phyloP scores from a whole-genome alignment of 2,113 vertebrate genomes.

The Channa maculata region DNA sequence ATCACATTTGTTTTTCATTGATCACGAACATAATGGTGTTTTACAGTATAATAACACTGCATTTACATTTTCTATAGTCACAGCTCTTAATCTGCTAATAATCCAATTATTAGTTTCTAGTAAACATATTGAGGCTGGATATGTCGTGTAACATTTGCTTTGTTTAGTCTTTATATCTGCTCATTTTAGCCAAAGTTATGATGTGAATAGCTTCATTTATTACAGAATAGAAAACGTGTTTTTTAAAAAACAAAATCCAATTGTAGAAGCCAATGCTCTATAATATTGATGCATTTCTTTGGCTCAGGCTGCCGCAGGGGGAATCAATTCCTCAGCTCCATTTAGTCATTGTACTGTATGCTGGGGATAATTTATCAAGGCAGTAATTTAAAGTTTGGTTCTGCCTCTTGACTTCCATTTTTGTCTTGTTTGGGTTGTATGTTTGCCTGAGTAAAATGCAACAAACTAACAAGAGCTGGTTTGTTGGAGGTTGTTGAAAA shows the following conservation, averaged over 20 bases:
- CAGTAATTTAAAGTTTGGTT: slow-evolving; percentile 45
- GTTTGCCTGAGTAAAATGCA: slow-evolving; percentile 3
- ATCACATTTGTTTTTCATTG: too few species aligned
- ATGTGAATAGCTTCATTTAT: background rate
- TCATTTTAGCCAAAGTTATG: background rate
- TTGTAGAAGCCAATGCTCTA: background rate
- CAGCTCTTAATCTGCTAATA: too few species aligned
- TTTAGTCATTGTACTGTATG: slow-evolving; percentile 16
- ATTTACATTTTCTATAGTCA: too few species aligned
- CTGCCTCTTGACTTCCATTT: slow-evolving; percentile 7
- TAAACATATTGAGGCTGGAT: background rate
- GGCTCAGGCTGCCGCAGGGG: background rate
- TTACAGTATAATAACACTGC: too few species aligned
- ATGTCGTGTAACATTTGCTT: background rate
- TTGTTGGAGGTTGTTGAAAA: slow-evolving; percentile 16
- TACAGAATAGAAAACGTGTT: slow-evolving; percentile 5
- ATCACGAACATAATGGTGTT: too few species aligned
- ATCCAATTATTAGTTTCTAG: too few species aligned
- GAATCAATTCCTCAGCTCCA: slow-evolving; percentile 40
- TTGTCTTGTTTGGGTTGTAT: slow-evolving; percentile 27
- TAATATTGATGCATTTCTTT: slow-evolving; percentile 33
- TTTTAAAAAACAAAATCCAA: slow-evolving; percentile 13
- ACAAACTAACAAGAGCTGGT: slow-evolving; percentile 11
- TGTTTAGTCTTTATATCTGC: background rate
- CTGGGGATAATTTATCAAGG: slow-evolving; percentile 31